phyloP scores from a whole-genome alignment of 1,140 invertebrate species.

The Spodoptera litura region DNA sequence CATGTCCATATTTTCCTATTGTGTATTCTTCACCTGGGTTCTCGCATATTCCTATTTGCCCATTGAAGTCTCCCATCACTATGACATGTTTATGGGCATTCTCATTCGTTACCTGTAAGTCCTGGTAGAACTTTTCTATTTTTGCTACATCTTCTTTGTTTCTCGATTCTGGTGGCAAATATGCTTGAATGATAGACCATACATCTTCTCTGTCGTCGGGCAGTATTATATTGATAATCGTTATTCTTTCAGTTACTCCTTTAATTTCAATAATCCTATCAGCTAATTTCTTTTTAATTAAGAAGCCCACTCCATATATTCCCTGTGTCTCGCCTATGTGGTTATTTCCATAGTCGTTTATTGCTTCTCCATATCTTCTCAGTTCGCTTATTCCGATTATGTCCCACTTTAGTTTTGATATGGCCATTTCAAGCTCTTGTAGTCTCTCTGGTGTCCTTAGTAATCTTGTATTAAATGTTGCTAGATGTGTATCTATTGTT shows the following conservation, averaged over 20 bases:
- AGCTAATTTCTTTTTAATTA: conserved; percentile 16
- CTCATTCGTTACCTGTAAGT: neutral
- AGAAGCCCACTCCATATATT: neutral
- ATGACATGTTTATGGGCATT: conserved; percentile 1
- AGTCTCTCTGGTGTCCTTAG: conserved; percentile 11
- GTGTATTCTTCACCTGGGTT: conserved; percentile 5
- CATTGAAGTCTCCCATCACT: conserved; percentile 9
- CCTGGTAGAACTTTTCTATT: conserved; percentile 3
- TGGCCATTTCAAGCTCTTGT: conserved; percentile 12
- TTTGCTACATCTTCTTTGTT: conserved; percentile 6
- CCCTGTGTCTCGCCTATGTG: conserved; percentile 11
- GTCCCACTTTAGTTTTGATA: conserved; percentile 25
- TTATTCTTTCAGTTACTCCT: conserved; percentile 25
- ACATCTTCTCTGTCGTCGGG: neutral
- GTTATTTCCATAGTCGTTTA: conserved; percentile 8
- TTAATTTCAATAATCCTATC: conserved; percentile 12
- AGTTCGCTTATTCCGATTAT: conserved; percentile 34
- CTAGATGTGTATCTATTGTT: too few species aligned
- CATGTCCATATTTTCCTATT: neutral
- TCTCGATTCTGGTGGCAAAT: neutral
- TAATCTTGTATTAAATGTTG: too few species aligned
- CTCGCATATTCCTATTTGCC: neutral
- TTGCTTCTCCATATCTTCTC: conserved; percentile 17
- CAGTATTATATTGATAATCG: conserved; percentile 16
- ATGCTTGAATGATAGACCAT: conserved; percentile 11